phyloP scores from a whole-genome alignment of 1,140 invertebrate species.

The Paralvinella palmiformis region DNA sequence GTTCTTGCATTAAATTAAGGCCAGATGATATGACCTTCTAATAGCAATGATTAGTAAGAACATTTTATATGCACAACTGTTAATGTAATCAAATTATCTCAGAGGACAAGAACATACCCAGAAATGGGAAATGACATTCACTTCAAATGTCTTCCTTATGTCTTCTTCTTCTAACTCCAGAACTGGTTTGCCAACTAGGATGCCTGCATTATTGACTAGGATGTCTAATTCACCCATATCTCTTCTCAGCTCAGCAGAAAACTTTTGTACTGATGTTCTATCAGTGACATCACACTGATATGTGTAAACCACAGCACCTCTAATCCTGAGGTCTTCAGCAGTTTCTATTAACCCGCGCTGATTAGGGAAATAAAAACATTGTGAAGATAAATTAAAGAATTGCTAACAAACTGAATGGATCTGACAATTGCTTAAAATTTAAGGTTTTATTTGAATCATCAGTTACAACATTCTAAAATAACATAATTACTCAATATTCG shows the following conservation, averaged over 20 bases:
- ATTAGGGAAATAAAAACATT: too few relatives aligned
- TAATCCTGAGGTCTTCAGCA: not conserved
- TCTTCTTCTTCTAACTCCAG: constrained; percentile 71
- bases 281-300: constrained; percentile 41
- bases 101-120: constrained; percentile 53
- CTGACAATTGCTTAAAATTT: too few relatives aligned
- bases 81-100: not conserved
- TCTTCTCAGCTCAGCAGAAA: constrained; percentile 50
- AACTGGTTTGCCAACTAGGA: constrained; percentile 73
- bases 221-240: constrained; percentile 82
- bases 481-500: too few relatives aligned
- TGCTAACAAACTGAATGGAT: too few relatives aligned
- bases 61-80: too few relatives aligned
- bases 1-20: too few relatives aligned
- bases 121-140: constrained; percentile 62
- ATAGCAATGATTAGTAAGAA: too few relatives aligned
- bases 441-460: too few relatives aligned
- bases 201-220: constrained; percentile 88
- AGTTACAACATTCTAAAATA: too few relatives aligned
- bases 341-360: not conserved
- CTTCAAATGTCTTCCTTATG: constrained; percentile 59
- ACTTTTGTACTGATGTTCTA: constrained; percentile 26
- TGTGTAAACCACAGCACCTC: constrained; percentile 27
- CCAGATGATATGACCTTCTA: too few relatives aligned
- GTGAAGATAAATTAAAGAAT: too few relatives aligned